These are phyloP conservation scores for Alauda arvensis DNA, from an alignment of 2,797 vertebrate species.

Conservation along the genomic window DNA sequence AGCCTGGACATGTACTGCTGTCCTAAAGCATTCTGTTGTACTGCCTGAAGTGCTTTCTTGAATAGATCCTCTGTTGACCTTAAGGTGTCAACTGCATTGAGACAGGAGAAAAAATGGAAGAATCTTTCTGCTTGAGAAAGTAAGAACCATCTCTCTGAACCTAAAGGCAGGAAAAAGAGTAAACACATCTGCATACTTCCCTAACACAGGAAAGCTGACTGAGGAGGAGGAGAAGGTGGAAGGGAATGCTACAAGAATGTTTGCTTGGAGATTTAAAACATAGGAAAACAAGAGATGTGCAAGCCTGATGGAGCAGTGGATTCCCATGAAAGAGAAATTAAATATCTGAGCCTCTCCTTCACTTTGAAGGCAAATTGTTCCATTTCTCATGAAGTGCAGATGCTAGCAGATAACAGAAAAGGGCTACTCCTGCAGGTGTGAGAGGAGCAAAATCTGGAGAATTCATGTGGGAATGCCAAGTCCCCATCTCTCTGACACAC, in stretches of 20 bases:
- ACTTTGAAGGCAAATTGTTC: background rate
- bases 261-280: background rate
- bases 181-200: background rate
- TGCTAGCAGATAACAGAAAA: background rate
- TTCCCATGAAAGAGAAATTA: slow-evolving; percentile 61
- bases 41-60: background rate
- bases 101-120: background rate
- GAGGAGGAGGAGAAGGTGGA: background rate
- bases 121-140: background rate
- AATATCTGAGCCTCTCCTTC: background rate
- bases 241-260: background rate
- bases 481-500: background rate
- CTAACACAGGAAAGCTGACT: background rate
- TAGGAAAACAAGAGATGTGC: background rate
- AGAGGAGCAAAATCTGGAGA: background rate
- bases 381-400: background rate
- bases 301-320: slow-evolving; percentile 61
- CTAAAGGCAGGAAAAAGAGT: background rate
- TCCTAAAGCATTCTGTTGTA: background rate
- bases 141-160: background rate
- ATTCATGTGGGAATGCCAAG: background rate
- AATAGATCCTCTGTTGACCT: background rate
- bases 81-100: background rate
- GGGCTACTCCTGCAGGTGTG: background rate
- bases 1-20: background rate